Evolutionary conservation across 2,113 vertebrate genomes (phyloP).

Genomic region (Oryzias melastigma): DNA sequence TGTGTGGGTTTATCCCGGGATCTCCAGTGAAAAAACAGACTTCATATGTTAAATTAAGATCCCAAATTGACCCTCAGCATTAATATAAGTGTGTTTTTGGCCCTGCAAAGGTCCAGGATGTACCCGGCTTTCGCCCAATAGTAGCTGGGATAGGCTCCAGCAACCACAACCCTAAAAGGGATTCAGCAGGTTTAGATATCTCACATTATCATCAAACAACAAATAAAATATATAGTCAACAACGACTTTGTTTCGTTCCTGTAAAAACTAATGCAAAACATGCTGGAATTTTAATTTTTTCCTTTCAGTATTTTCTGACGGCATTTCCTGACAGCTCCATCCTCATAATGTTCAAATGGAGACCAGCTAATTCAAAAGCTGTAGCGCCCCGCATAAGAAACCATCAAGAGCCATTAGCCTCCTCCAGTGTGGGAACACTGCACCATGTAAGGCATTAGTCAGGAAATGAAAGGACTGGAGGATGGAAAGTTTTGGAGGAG

Average conservation of each 20-base stretch:
- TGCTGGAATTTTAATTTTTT: not conserved
- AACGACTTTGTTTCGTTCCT: not conserved
- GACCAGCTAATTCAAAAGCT: constrained; percentile 39
- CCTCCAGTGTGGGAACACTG: constrained; percentile 30
- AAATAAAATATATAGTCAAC: too few relatives aligned
- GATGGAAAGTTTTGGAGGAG: constrained; percentile 34
- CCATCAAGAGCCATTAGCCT: constrained; percentile 62
- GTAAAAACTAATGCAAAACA: not conserved
- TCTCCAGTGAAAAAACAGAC: too few relatives aligned
- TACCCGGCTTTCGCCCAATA: too few relatives aligned
- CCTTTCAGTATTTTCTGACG: constrained; percentile 19
- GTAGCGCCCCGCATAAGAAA: constrained; percentile 47
- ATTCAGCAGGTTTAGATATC: too few relatives aligned
- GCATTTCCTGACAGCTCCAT: constrained; percentile 42
- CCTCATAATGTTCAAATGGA: constrained; percentile 30
- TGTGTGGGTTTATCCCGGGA: too few relatives aligned
- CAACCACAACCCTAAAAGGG: too few relatives aligned
- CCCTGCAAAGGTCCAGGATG: too few relatives aligned
- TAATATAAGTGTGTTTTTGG: too few relatives aligned
- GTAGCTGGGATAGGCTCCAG: too few relatives aligned
- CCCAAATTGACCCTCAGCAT: too few relatives aligned
- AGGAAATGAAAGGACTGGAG: constrained; percentile 50
- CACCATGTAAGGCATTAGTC: constrained; percentile 37
- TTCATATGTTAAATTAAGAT: too few relatives aligned
- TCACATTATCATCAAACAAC: too few relatives aligned